Percentiles rank a stretch among this genome's conserved stretches.
phyloP scores from a whole-genome alignment of 2,113 vertebrate genomes.

The Poeciliopsis turrubarensis region DNA sequence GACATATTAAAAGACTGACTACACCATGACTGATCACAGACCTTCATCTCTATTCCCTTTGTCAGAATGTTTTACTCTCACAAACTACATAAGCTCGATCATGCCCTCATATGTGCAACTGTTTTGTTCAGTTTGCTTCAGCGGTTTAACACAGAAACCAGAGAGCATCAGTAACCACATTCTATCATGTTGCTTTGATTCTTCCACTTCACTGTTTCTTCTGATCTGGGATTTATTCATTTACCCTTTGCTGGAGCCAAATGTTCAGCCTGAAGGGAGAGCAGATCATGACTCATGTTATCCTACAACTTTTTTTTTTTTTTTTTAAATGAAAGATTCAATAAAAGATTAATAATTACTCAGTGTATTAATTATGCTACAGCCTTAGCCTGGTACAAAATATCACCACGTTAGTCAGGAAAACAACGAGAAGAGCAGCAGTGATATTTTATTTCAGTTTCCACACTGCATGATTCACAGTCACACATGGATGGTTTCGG shows the following conservation, averaged over 20 bases:
- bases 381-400: constrained; percentile 6
- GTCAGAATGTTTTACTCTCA: not conserved
- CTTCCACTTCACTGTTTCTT: not conserved
- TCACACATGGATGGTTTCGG: constrained; percentile 1
- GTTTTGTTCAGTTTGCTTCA: not conserved
- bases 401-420: not conserved
- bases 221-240: not conserved
- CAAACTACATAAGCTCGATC: not conserved
- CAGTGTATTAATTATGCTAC: not conserved
- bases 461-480: constrained; percentile 20
- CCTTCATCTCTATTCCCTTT: not conserved
- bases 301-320: not conserved
- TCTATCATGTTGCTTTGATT: not conserved
- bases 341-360: constrained; percentile 8
- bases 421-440: not conserved
- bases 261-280: not conserved
- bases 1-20: not conserved
- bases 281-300: not conserved
- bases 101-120: not conserved
- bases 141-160: not conserved
- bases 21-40: no score
- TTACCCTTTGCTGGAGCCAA: not conserved
- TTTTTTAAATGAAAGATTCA: not conserved
- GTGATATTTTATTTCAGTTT: constrained; percentile 1
- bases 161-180: not conserved